Evolutionary conservation across 2,888 invertebrate species (phyloP).

Genomic region (Bombylius major): DNA sequence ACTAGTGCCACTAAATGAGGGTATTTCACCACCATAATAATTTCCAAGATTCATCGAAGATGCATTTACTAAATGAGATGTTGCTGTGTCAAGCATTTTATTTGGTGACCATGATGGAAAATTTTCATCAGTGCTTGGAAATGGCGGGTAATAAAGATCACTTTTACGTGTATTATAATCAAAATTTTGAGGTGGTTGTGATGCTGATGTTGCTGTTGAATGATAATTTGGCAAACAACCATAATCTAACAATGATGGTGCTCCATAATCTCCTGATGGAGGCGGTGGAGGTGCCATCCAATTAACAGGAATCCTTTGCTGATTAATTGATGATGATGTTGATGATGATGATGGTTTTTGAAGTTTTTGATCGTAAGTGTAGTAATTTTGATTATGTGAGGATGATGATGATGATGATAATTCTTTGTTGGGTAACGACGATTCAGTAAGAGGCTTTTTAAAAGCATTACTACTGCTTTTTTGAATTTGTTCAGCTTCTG

Average conservation of each 20-base stretch:
- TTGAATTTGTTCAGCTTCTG: background rate
- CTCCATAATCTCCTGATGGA: background rate
- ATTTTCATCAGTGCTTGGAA: constrained; percentile 30
- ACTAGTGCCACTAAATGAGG: background rate
- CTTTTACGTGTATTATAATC: background rate
- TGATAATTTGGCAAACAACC: background rate
- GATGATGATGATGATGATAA: background rate
- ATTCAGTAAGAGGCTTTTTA: background rate
- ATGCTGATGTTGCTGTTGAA: background rate
- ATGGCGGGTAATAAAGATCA: constrained; percentile 14
- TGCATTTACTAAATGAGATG: background rate
- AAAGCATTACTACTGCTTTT: background rate
- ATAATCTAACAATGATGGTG: background rate
- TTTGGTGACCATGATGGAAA: constrained; percentile 45
- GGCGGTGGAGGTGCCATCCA: constrained; percentile 16
- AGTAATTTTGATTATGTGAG: background rate
- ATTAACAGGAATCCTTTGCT: constrained; percentile 14
- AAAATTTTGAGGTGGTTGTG: background rate
- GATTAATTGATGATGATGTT: background rate
- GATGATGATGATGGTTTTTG: constrained; percentile 1
- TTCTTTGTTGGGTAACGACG: background rate
- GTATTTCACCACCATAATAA: background rate
- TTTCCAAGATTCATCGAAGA: background rate
- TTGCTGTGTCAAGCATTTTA: constrained; percentile 26
- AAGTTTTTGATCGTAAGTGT: constrained; percentile 8